phyloP scores from a whole-genome alignment of 1,140 invertebrate genomes.

The Steinernema feltiae region DNA sequence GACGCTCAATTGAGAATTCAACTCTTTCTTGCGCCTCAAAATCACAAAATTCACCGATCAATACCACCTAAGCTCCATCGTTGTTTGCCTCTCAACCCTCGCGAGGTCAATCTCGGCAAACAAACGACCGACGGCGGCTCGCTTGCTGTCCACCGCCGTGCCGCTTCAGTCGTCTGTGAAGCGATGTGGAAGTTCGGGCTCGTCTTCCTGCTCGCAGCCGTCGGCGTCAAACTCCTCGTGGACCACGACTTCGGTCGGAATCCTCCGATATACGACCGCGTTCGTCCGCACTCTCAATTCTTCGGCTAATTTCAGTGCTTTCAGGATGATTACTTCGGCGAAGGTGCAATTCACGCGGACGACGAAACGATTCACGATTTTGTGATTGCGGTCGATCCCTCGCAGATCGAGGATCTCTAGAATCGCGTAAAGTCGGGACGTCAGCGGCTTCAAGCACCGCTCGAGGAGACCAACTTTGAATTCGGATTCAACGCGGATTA shows the following conservation, averaged over 20 bases:
- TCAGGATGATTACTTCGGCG: neutral
- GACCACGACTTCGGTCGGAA: neutral
- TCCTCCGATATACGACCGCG: neutral
- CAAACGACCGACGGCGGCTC: neutral
- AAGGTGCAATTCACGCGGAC: neutral
- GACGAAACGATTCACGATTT: conserved; percentile 2
- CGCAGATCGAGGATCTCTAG: neutral
- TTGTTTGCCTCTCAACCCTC: too few relatives aligned
- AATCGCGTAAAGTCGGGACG: neutral
- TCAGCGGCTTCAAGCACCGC: neutral
- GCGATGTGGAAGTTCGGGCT: neutral
- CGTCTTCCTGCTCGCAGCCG: neutral
- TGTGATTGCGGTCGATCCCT: neutral
- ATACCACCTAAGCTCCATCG: too few relatives aligned
- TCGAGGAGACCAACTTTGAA: neutral
- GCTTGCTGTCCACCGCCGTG: too few relatives aligned
- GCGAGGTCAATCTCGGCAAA: neutral
- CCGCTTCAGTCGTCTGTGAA: too few relatives aligned
- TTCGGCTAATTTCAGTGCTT: neutral
- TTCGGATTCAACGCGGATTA: conserved; percentile 18
- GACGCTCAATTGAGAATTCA: too few relatives aligned
- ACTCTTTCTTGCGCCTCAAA: too few relatives aligned
- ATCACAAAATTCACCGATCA: too few relatives aligned
- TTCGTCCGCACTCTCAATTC: neutral
- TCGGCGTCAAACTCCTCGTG: neutral